A percentile compares a stretch with the other conserved stretches of the same genome.
Evolutionary conservation across 2,888 invertebrate species (phyloP).

Genomic region (Selenia dentaria): DNA sequence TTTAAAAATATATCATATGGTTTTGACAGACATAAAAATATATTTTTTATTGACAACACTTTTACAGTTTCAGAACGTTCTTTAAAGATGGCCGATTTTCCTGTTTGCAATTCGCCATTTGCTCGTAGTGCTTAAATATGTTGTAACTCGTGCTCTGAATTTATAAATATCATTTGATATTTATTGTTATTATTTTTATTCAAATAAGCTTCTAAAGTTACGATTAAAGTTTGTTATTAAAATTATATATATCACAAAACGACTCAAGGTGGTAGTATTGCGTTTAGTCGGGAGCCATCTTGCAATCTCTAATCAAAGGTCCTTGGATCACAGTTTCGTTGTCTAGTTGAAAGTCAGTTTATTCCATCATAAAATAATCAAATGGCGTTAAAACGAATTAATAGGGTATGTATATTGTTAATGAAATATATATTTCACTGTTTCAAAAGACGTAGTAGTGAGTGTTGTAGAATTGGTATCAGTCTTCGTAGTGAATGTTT

Average conservation of each 20-base stretch:
- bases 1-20: too few relatives aligned
- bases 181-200: slow-evolving; percentile 79
- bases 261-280: slow-evolving; percentile 89
- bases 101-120: slow-evolving; percentile 81
- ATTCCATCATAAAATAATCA: slow-evolving; percentile 88
- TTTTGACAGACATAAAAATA: too few relatives aligned
- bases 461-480: slow-evolving; percentile 73
- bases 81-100: slow-evolving; percentile 81
- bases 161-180: slow-evolving; percentile 71
- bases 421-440: slow-evolving; percentile 53
- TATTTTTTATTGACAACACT: slow-evolving; percentile 8
- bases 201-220: slow-evolving; percentile 66
- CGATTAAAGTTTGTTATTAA: slow-evolving; percentile 47
- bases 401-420: slow-evolving; percentile 91
- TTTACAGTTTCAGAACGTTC: slow-evolving; percentile 57
- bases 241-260: slow-evolving; percentile 74
- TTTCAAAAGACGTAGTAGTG: slow-evolving; percentile 48
- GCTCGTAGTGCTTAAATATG: slow-evolving; percentile 75
- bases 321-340: slow-evolving; percentile 93
- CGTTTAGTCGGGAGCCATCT: slow-evolving; percentile 94
- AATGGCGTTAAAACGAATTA: slow-evolving; percentile 99
- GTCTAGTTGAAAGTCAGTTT: slow-evolving; percentile 91
- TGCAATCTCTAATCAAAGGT: slow-evolving; percentile 94
- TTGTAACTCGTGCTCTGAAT: slow-evolving; percentile 68
- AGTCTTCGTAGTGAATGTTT: slow-evolving; percentile 84